Conservation (phyloP, 2,888 invertebrate species). For the Opisthograptis luteolata region DNA sequence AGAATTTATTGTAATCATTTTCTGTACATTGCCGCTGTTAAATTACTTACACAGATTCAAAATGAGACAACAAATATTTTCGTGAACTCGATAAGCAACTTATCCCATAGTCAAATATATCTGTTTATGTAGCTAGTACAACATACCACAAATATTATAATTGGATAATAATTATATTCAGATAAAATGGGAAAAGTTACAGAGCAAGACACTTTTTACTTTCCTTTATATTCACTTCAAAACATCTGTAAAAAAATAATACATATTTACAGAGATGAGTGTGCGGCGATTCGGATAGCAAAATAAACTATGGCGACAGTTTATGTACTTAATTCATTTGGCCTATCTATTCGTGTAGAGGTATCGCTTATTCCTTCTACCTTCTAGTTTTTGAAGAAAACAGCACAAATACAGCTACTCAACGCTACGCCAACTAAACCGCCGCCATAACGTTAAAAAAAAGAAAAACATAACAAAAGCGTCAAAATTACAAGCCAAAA, state of each 20-base stretch:
- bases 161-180: conserved; percentile 21
- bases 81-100: conserved; percentile 1
- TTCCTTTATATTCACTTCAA: conserved; percentile 53
- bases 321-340: no score
- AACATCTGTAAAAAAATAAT: conserved; percentile 63
- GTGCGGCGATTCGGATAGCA: conserved; percentile 29
- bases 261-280: conserved; percentile 71
- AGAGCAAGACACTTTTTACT: conserved; percentile 28
- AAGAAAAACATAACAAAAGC: conserved; percentile 49
- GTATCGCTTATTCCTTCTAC: no score
- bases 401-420: no score
- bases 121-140: no score
- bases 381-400: no score
- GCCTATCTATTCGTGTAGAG: no score
- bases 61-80: background rate
- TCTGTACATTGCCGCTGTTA: conserved; percentile 68
- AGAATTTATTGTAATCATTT: conserved; percentile 62
- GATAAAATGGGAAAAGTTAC: conserved; percentile 34
- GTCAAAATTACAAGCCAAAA: conserved; percentile 47
- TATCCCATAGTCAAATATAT: conserved; percentile 18
- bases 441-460: conserved; percentile 43
- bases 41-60: background rate
- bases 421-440: no score
- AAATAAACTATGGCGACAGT: conserved; percentile 29
- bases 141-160: no score